Percentiles rank a stretch among this genome's conserved stretches.
Conservation (phyloP, 92 coral and sea anemone genomes). For the Palythoa grandiflora region DNA sequence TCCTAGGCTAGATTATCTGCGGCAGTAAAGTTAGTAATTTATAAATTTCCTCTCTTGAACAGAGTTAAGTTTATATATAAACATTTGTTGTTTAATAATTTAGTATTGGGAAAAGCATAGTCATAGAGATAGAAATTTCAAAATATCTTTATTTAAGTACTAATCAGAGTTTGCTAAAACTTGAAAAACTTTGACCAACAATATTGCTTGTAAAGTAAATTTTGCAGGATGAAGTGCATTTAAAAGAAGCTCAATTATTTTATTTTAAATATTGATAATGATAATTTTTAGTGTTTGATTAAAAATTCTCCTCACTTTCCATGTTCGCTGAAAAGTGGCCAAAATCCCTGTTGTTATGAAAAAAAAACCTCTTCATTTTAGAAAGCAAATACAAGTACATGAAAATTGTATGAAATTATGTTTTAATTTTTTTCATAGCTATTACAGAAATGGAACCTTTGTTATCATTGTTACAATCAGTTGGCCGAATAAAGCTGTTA, state of each 20-base stretch:
- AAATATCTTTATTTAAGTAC: no score
- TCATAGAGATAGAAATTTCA: no score
- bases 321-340: not conserved
- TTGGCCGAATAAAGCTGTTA: not conserved
- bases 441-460: not conserved
- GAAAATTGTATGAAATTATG: not conserved
- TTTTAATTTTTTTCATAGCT: not conserved
- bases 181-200: not conserved
- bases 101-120: not conserved
- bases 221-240: not conserved
- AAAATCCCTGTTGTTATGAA: not conserved
- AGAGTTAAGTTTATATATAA: no score
- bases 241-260: not conserved
- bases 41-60: no score
- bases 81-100: not conserved
- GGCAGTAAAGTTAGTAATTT: not conserved
- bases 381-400: not conserved
- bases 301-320: not conserved
- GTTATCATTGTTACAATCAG: not conserved
- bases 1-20: not conserved
- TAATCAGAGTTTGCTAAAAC: not conserved
- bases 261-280: not conserved
- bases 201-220: not conserved
- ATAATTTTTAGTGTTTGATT: not conserved
- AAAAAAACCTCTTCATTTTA: not conserved